Evolutionary conservation across 2,888 invertebrate genomes (phyloP), one percentile per base, ranked within the genome.

Genomic region (Macrosiphum euphorbiae): DNA sequence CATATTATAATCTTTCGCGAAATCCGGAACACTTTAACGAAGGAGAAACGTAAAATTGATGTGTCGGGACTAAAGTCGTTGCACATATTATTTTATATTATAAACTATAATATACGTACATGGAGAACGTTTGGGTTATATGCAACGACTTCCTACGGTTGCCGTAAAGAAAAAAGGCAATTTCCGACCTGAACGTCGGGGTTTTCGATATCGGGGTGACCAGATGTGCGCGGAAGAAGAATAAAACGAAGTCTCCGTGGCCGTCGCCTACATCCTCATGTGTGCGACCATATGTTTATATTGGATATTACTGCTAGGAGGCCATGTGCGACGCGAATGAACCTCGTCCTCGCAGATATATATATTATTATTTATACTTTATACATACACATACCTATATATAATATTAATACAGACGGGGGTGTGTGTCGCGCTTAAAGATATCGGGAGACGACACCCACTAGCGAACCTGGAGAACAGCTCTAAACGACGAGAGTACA

Each of bases 261-360:
- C n/a, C 61, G 86, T 91, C 87, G 88, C 87, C 91, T 91, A 91
- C 88, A 67, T 92, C 35, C 52, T 55, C 52, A 28, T 67, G 5
- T 90, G 28, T n/a, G 78, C 88, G 78, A 92, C 92, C 92, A 92
- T 78, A 92, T 92, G 92, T 92, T 92, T 92, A 35, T 78, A 50
- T 88, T 55, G 28, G 78, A 78, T 24, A 28, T 88, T 67, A 8
- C 88, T 11, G 10, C 78, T 78, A 55, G 78, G 78, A 92, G 88
- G 88, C 92, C 92, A 92, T 88, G 88, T 92, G 92, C 44, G 55
- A 78, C 78, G 78, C 88, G 52, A 88, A 67, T n/a, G 88, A 28
- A 92, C 92, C 88, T 67, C 24, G 61, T 91, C 20, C 44, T 13
- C 16, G 8, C n/a, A 58, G 26, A 85, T 55, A 84, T 41, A 85